Evolutionary conservation across 2,797 vertebrate genomes (phyloP).

Genomic region (Smutsia gigantea): DNA sequence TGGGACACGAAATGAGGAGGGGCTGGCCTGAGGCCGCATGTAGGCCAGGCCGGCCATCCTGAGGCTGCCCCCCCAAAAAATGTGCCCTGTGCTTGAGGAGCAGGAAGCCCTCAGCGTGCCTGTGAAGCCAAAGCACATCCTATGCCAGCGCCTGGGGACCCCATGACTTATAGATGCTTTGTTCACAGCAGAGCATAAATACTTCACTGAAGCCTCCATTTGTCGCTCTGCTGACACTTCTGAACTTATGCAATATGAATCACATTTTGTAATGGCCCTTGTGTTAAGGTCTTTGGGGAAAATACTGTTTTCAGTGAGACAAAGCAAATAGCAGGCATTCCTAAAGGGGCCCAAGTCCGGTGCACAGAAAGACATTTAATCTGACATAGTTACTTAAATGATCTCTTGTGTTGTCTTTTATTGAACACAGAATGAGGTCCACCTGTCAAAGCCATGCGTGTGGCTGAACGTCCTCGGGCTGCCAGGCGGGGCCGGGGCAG

Average conservation of each 20-base stretch:
- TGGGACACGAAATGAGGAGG: accelerated
- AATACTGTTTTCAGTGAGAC: slow-evolving; percentile 89
- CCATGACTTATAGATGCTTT: slow-evolving; percentile 95
- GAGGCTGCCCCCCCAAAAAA: slow-evolving; percentile 27
- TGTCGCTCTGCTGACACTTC: slow-evolving; percentile 92
- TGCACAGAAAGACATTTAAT: slow-evolving; percentile 91
- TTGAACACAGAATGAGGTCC: slow-evolving; percentile 86
- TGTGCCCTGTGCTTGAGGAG: slow-evolving; percentile 61
- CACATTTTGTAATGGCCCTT: slow-evolving; percentile 93
- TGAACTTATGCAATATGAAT: slow-evolving; percentile 97
- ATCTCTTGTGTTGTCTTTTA: slow-evolving; percentile 89
- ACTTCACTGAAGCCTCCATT: slow-evolving; percentile 95
- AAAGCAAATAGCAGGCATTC: slow-evolving; percentile 93
- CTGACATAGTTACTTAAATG: slow-evolving; percentile 90
- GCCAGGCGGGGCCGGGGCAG: accelerated
- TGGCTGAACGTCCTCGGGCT: slow-evolving; percentile 70
- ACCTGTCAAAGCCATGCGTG: slow-evolving; percentile 79
- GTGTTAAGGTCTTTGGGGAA: slow-evolving; percentile 88
- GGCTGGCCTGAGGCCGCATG: accelerated
- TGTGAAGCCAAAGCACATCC: slow-evolving; percentile 86
- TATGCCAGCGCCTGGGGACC: slow-evolving; percentile 90
- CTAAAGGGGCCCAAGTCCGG: slow-evolving; percentile 88
- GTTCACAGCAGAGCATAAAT: slow-evolving; percentile 95
- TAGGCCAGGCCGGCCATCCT: not conserved
- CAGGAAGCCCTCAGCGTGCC: slow-evolving; percentile 79